phyloP scores from a whole-genome alignment of 64 coral and sea anemone genomes.

The Porites australiensis region DNA sequence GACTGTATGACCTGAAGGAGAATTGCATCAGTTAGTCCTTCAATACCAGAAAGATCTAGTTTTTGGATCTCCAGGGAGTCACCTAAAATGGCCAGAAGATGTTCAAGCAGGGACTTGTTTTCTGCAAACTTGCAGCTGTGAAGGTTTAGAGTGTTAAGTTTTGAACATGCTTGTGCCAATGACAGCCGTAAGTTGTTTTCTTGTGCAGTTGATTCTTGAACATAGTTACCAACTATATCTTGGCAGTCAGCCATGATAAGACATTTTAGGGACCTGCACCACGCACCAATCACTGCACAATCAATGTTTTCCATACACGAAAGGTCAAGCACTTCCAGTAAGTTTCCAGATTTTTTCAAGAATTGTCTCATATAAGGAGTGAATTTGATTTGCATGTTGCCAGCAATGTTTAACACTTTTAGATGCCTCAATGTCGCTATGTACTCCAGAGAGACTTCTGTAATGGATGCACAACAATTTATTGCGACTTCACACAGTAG shows the following conservation, averaged over 20 bases:
- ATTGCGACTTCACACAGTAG: slow-evolving; percentile 53
- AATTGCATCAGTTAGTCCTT: slow-evolving; percentile 60
- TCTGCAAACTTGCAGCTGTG: slow-evolving; percentile 43
- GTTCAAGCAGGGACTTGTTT: slow-evolving; percentile 19
- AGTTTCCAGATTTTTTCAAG: slow-evolving; percentile 54
- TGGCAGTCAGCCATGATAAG: slow-evolving; percentile 61
- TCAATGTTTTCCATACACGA: slow-evolving; percentile 54
- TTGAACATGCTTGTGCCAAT: slow-evolving; percentile 51
- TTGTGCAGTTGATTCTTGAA: not conserved
- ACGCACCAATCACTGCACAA: slow-evolving; percentile 30
- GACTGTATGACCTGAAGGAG: slow-evolving; percentile 22
- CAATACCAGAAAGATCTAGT: slow-evolving; percentile 45
- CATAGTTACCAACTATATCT: slow-evolving; percentile 8
- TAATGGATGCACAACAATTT: slow-evolving; percentile 60
- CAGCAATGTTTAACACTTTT: slow-evolving; percentile 38
- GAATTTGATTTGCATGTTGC: slow-evolving; percentile 43
- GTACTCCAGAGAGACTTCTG: slow-evolving; percentile 30
- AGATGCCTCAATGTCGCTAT: slow-evolving; percentile 49
- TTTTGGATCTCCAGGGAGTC: slow-evolving; percentile 24
- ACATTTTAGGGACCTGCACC: slow-evolving; percentile 48
- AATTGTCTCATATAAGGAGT: slow-evolving; percentile 51
- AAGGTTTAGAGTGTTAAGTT: slow-evolving; percentile 48
- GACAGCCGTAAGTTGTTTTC: not conserved
- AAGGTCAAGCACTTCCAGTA: slow-evolving; percentile 39
- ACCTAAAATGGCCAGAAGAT: slow-evolving; percentile 35